Conservation (phyloP, 2,888 invertebrate genomes). For the Acronicta aceris region DNA sequence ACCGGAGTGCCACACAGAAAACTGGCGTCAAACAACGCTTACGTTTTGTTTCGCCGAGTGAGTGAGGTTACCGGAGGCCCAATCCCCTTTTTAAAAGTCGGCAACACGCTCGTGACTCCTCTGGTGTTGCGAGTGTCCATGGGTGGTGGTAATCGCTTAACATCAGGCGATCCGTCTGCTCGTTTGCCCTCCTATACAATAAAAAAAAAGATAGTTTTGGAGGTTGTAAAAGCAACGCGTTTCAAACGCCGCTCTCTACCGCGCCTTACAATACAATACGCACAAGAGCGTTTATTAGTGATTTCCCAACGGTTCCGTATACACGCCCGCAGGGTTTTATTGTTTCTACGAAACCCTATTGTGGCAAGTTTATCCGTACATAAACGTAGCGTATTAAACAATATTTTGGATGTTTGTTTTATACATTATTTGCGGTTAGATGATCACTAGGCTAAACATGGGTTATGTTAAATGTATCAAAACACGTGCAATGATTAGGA, state of each 20-base stretch:
- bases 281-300: slow-evolving; percentile 61
- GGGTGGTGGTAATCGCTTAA: too few relatives aligned
- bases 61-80: too few relatives aligned
- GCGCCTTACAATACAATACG: slow-evolving; percentile 27
- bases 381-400: slow-evolving; percentile 21
- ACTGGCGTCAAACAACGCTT: too few relatives aligned
- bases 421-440: slow-evolving; percentile 1
- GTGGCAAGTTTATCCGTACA: slow-evolving; percentile 33
- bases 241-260: slow-evolving; percentile 2
- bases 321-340: slow-evolving; percentile 47
- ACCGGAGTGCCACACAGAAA: too few relatives aligned
- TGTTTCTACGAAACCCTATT: slow-evolving; percentile 41
- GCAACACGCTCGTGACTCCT: too few relatives aligned
- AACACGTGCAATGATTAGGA: neutral
- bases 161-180: too few relatives aligned
- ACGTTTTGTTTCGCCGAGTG: too few relatives aligned
- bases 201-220: too few relatives aligned
- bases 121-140: too few relatives aligned
- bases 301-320: slow-evolving; percentile 61
- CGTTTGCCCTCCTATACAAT: too few relatives aligned
- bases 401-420: slow-evolving; percentile 15
- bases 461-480: neutral
- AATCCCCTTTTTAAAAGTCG: too few relatives aligned
- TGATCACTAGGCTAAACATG: neutral
- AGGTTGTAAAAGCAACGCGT: neutral